These are phyloP conservation scores for Odocoileus hemionus DNA, from an alignment of 2,113 vertebrate genomes.

Conservation along the genomic window DNA sequence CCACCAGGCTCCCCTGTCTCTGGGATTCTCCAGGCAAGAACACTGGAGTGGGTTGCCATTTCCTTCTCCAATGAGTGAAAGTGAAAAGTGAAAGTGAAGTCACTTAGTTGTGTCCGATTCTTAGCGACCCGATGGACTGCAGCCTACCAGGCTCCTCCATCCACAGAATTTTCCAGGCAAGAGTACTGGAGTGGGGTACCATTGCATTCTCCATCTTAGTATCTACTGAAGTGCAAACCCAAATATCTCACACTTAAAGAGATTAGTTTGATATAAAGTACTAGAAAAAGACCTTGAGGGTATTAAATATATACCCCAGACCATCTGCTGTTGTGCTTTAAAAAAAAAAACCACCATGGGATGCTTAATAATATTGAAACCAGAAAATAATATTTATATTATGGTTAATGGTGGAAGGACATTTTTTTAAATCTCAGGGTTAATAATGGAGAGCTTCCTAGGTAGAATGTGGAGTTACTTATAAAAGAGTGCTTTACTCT, in stretches of 20 bases:
- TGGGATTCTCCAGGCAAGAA: no score
- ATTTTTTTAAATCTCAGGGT: not conserved
- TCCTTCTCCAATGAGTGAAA: no score
- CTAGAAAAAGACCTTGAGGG: not conserved
- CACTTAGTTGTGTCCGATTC: no score
- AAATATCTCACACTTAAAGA: not conserved
- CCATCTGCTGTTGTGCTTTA: not conserved
- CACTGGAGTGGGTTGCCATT: no score
- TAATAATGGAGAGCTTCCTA: not conserved
- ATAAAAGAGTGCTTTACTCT: no score
- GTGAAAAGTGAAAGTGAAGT: no score
- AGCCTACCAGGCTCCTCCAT: no score
- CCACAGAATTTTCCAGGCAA: no score
- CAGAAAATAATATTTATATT: not conserved
- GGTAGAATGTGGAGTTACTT: not conserved
- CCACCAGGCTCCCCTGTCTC: no score
- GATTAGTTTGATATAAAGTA: not conserved
- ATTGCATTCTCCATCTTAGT: not conserved
- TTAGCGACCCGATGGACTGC: no score
- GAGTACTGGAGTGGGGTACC: no score
- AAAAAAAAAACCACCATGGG: not conserved
- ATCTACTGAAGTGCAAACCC: not conserved
- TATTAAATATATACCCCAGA: not conserved
- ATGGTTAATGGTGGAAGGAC: not conserved
- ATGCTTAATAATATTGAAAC: not conserved